These are phyloP conservation scores for Ammospiza nelsoni DNA, from an alignment of 2,113 vertebrate species.

Conservation along the genomic window DNA sequence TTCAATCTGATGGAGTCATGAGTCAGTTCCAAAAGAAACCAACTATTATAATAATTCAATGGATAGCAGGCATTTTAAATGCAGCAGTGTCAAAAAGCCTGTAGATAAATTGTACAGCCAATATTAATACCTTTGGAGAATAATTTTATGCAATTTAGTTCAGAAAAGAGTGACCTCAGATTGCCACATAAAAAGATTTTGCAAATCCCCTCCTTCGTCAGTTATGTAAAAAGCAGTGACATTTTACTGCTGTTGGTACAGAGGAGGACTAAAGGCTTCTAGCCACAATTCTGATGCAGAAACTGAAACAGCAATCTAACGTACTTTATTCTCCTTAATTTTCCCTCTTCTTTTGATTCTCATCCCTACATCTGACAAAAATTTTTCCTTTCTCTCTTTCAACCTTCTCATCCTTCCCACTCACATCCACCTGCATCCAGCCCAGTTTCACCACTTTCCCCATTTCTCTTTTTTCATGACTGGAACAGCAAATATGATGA, in stretches of 20 bases:
- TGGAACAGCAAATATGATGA: neutral
- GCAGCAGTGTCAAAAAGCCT: conserved; percentile 18
- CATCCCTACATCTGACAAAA: neutral
- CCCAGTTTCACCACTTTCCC: neutral
- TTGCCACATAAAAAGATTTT: neutral
- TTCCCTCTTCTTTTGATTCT: neutral
- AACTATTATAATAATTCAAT: conserved; percentile 39
- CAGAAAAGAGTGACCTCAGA: neutral
- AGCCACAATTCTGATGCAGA: neutral
- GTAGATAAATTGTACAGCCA: conserved; percentile 8
- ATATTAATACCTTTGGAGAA: conserved; percentile 27
- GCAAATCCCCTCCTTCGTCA: neutral
- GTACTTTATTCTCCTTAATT: neutral
- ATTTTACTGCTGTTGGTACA: neutral
- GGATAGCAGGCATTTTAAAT: conserved; percentile 25
- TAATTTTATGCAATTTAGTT: neutral
- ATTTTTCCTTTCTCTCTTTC: neutral
- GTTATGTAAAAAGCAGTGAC: neutral
- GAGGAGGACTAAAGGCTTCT: neutral
- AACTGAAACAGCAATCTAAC: neutral
- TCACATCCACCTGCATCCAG: neutral
- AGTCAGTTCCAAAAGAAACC: conserved; percentile 49
- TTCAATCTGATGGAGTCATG: conserved; percentile 32
- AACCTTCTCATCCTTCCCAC: neutral
- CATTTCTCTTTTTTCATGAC: neutral